These are phyloP conservation scores for Seriola rivoliana DNA, from an alignment of 2,113 vertebrate genomes.

Conservation along the genomic window DNA sequence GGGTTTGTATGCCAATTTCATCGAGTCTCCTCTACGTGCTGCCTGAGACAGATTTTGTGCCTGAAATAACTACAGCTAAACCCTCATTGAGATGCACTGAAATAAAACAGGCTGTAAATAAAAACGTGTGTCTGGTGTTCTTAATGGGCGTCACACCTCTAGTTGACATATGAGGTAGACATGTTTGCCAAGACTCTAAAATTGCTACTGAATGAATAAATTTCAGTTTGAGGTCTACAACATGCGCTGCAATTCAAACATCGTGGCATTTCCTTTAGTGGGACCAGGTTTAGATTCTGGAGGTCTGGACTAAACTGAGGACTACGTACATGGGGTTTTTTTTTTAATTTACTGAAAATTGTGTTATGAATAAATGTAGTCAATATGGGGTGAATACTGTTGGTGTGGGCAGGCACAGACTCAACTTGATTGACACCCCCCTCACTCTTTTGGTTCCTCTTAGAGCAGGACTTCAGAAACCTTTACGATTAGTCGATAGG, in stretches of 20 bases:
- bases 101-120: constrained; percentile 1
- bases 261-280: no score
- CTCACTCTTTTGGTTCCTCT: neutral
- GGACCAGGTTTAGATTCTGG: no score
- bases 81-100: neutral
- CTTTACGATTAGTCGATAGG: neutral
- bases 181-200: neutral
- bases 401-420: constrained; percentile 1
- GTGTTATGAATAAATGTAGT: no score
- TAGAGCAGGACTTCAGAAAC: neutral
- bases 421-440: constrained; percentile 5
- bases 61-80: neutral
- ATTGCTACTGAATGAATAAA: constrained; percentile 9
- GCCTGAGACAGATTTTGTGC: neutral
- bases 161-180: neutral
- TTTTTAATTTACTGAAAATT: neutral
- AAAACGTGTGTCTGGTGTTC: neutral
- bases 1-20: neutral
- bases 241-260: neutral
- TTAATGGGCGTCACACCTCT: constrained; percentile 6
- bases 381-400: no score
- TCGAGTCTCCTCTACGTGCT: neutral
- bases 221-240: neutral
- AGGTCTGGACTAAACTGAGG: no score
- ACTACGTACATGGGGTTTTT: neutral